Evolutionary conservation across 2,888 invertebrate species (phyloP), one percentile per base, ranked within the genome.

Genomic region (Ichneumon xanthorius): DNA sequence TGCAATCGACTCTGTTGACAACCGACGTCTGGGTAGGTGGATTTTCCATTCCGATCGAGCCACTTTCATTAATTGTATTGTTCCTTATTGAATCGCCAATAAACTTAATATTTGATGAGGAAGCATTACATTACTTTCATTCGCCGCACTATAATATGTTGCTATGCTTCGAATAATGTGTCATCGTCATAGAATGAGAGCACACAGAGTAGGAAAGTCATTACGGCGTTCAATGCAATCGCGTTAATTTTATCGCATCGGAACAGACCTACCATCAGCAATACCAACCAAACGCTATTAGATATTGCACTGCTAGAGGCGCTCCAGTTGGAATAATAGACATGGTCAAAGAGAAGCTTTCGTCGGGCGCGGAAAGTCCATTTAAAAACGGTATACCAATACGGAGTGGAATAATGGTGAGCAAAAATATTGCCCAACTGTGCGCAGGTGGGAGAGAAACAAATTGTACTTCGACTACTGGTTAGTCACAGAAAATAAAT

Each of bases 21-120:
- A 30, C 9, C 11, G 14, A n/a, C 14, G 0, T 14, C 16, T 6
- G 0, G 16, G 26, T 33, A 30, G 22, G 7, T 2, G 4, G 19
- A 50, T 76, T 65, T 33, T 2, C 4, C 33, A 76, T 30, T 55
- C 22, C 70, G 71, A 53, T 30, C 22, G 37, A 37, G 63, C 30
- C 81, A 71, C 65, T 67, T 55, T n/a, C 22, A 19, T 70, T 37
- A n/a, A 76, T 76, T 70, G 50, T 22, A 76, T 30, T 9, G 9
- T 16, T 14, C 26, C 14, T 4, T 61, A 16, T 61, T 26, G 2
- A 30, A 26, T 61, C 11, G 30, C 30, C 30, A 61, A 61, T 61
- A 30, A 61, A 61, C 26, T 33, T 1, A 61, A 30, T 61, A 16
- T 30, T 30, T 30, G 26, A 61, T 33, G 16, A 30, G 33, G 40